These are phyloP conservation scores for Neodiprion virginianus DNA, from an alignment of 1,140 invertebrate genomes.

Conservation along the genomic window DNA sequence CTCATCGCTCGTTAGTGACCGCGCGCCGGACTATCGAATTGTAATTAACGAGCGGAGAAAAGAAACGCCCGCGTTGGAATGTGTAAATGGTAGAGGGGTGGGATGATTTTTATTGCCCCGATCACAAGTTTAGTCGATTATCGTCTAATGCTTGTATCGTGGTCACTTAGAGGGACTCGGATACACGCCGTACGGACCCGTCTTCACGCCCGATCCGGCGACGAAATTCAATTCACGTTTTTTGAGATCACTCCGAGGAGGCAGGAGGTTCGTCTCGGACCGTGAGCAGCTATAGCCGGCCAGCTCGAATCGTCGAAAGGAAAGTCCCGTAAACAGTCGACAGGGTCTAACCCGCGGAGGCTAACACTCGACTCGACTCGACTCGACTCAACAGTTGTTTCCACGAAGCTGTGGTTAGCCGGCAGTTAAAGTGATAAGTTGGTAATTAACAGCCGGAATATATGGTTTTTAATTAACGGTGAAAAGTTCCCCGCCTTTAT, in stretches of 20 bases:
- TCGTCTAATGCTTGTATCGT: too few species aligned
- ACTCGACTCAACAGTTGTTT: neutral
- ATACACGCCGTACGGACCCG: too few species aligned
- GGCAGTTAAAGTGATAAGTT: neutral
- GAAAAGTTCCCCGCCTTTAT: neutral
- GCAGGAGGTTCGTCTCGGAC: too few species aligned
- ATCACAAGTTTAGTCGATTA: too few species aligned
- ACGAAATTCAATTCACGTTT: too few species aligned
- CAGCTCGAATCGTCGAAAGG: neutral
- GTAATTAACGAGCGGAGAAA: neutral
- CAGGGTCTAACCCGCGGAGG: neutral
- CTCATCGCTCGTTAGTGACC: neutral
- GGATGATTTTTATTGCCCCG: too few species aligned
- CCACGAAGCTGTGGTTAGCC: neutral
- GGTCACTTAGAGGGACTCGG: too few species aligned
- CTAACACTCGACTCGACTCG: neutral
- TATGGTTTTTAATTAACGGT: slow-evolving; percentile 1
- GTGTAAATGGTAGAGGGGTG: too few species aligned
- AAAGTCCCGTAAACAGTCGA: neutral
- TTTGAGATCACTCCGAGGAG: too few species aligned
- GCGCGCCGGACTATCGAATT: neutral
- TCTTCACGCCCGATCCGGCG: too few species aligned
- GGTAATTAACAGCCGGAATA: slow-evolving; percentile 1
- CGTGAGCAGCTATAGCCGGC: too few species aligned
- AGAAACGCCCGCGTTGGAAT: too few species aligned